Percentiles rank a stretch among this genome's conserved stretches.
Conservation (phyloP, 2,888 invertebrate species). For the Tromatobia lineatoria region DNA sequence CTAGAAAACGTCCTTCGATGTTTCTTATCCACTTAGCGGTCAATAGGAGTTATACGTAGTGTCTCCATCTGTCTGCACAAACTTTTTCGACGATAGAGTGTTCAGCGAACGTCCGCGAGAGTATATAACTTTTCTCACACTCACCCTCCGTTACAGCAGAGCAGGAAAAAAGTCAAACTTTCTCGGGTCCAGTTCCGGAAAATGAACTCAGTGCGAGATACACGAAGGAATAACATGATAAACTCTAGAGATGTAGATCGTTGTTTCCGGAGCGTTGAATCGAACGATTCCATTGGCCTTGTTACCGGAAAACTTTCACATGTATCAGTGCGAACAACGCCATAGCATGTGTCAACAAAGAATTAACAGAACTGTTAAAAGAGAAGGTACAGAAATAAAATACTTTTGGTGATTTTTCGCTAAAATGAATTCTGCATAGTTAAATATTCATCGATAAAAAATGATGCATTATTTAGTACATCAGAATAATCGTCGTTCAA, state of each 20-base stretch:
- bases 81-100: conserved; percentile 33
- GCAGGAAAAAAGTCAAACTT: conserved; percentile 47
- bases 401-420: no score
- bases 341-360: neutral
- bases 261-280: conserved; percentile 24
- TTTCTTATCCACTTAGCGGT: conserved; percentile 55
- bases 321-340: conserved; percentile 10
- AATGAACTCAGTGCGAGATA: conserved; percentile 42
- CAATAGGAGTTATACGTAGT: conserved; percentile 51
- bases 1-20: conserved; percentile 26
- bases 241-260: conserved; percentile 5
- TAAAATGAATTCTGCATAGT: neutral
- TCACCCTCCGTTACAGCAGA: neutral
- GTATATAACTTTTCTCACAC: neutral
- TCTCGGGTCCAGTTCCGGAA: conserved; percentile 53
- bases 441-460: neutral
- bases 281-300: conserved; percentile 5
- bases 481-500: neutral
- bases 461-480: neutral
- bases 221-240: conserved; percentile 3
- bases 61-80: conserved; percentile 37
- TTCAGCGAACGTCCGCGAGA: neutral
- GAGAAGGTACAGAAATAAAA: neutral
- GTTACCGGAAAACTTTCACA: conserved; percentile 38
- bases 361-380: neutral